Evolutionary conservation across 2,113 vertebrate genomes (phyloP), one percentile per base, ranked within the genome.

Genomic region (Hypocryptadius cinnamomeus): DNA sequence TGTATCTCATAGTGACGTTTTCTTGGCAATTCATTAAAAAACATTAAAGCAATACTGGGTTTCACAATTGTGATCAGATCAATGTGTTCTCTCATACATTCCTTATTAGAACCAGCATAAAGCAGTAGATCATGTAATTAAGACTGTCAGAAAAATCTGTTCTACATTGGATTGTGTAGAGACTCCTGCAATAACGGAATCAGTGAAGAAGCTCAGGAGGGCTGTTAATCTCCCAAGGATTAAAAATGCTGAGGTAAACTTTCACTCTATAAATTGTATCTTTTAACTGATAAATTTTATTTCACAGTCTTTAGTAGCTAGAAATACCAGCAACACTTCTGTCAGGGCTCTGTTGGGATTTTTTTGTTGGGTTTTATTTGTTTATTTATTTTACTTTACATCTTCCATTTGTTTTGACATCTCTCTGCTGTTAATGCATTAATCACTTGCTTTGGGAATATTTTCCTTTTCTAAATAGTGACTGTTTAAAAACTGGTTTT

Each of bases 91-190:
- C n/a, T 91, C 59, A 13, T 94, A 35, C 56, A 24, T 95, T 85
- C 86, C 39, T 91, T 60, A 98, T 97, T 97, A 98, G 91, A 98
- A 98, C 78, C 98, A 98, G 90, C 98, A 99, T 86, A 99, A 98
- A 97, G 97, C 98, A 7, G 97, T 99, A 90, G 99, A 99, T 57
- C 98, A 98, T 51, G 93, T 99, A 92, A 98, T 98, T 94, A 99
- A 99, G 97, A 98, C 98, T 39, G 98, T 99, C 94, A 99, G 98
- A 97, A 99, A 98, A 97, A 97, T 99, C 59, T 99, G 99, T 96
- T 98, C 97, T 80, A 97, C 98, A n/a, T 93, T 99, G 96, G 98
- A 98, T 78, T 98, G 98, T 68, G 98, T 99, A 87, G 99, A 99
- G 97, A 99, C 98, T 24, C 97, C 97, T 15, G 97, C 98, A 79